A percentile compares a stretch with the other conserved stretches of the same genome.
Evolutionary conservation across 2,113 vertebrate genomes (phyloP).

Genomic region (Nycticryphes semicollaris): DNA sequence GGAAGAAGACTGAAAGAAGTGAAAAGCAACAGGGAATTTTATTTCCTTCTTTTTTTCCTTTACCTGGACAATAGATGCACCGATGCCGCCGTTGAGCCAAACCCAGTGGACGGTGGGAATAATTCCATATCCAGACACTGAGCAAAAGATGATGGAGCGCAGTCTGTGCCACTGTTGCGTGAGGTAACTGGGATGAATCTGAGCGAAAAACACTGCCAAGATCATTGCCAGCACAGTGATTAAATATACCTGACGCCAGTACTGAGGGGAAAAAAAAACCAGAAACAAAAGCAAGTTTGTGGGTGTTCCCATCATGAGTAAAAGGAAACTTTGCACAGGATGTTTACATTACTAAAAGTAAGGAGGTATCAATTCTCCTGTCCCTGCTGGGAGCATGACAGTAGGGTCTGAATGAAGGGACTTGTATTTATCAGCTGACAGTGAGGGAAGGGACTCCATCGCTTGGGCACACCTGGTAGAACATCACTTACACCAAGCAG

Average conservation of each 20-base stretch:
- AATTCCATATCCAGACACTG: conserved; percentile 87
- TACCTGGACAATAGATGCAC: conserved; percentile 90
- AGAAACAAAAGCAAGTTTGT: neutral
- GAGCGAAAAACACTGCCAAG: conserved; percentile 92
- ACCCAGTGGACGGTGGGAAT: conserved; percentile 93
- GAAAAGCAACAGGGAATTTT: neutral
- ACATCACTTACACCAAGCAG: neutral
- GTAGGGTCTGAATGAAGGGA: neutral
- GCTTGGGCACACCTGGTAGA: accelerated
- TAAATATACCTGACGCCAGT: conserved; percentile 94
- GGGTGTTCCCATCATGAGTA: accelerated
- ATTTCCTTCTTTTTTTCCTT: neutral
- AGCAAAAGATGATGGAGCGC: conserved; percentile 89
- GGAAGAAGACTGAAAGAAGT: neutral
- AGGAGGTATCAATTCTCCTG: accelerated
- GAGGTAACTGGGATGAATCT: conserved; percentile 93
- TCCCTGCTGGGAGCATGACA: accelerated
- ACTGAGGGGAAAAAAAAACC: conserved; percentile 70
- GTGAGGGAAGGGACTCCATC: accelerated
- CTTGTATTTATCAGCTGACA: neutral
- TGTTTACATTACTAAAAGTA: too few relatives aligned
- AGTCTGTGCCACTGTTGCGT: conserved; percentile 90
- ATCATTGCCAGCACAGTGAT: conserved; percentile 92
- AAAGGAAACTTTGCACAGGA: neutral
- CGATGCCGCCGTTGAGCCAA: conserved; percentile 87